Base-by-base conservation (phyloP, 2,113 vertebrate genomes). In the Phylloscopus whistleri region DNA sequence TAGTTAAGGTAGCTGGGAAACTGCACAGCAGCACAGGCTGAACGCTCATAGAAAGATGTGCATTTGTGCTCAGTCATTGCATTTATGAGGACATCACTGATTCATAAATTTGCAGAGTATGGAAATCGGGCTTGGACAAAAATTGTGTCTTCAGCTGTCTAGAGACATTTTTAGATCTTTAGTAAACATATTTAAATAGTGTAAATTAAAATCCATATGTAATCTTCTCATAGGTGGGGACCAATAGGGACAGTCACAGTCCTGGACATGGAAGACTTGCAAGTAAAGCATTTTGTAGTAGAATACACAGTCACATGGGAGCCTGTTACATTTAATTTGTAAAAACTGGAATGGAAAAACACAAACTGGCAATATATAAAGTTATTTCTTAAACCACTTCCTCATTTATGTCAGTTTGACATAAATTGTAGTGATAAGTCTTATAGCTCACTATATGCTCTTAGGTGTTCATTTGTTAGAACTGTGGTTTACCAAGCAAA, bases 391-490 rank as follows among this genome's bases (percentile, higher is more conserved):
- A 95, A 94, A 96, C 93, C 92, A 91, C 89, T 89, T 96, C 82
- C 74, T 96, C 97, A 31, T 97, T 97, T 97, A 94, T 97, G 97
- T 98, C 97, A 41, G 77, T 95, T 94, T 87, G 92, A 94, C 93
- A 93, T 97, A 97, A 96, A 91, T 91, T 94, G 93, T 95, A 95
- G 84, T 97, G 90, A 94, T 97, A 97, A 94, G 96, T 97, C 94
- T 68, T 77, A 95, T 89, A 95, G 84, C 92, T 97, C 95, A 92
- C 92, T 92, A 73, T 97, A 96, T 84, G 91, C 49, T 96, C 66
- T 53, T 98, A 98, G 97, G 79, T 97, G 96, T 98, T 98, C 88
- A 72, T 98, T 97, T 97, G 92, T 97, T 97, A 97, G 96, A 96
- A 96, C 91, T 94, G 89, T 97, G 90, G 96, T 98, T 98, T 98